Percentiles rank a stretch among this genome's conserved stretches.
These are phyloP conservation scores for Alcis repandata DNA, from an alignment of 2,888 invertebrate genomes.

Conservation along the genomic window DNA sequence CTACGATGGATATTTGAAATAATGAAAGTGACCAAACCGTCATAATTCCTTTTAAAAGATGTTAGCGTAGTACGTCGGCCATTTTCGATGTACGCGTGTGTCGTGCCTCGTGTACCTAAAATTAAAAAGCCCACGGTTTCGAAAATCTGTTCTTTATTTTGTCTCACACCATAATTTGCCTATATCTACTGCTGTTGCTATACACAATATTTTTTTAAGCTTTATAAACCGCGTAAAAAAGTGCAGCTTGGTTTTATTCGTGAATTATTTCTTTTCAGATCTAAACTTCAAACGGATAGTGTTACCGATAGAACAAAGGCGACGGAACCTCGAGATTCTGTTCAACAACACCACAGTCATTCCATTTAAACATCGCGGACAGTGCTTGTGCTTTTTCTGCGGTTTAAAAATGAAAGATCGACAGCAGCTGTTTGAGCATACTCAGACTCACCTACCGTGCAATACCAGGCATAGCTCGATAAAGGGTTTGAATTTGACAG, in stretches of 20 bases:
- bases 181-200: neutral
- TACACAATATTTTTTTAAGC: neutral
- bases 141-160: neutral
- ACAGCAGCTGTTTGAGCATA: slow-evolving; percentile 64
- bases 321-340: slow-evolving; percentile 68
- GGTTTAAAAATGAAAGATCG: slow-evolving; percentile 59
- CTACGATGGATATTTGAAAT: too few species aligned
- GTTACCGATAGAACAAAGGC: slow-evolving; percentile 54
- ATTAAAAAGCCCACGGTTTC: neutral
- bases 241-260: slow-evolving; percentile 18
- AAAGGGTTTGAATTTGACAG: slow-evolving; percentile 63
- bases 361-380: slow-evolving; percentile 78
- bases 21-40: too few species aligned
- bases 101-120: neutral
- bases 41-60: neutral
- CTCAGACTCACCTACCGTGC: slow-evolving; percentile 65
- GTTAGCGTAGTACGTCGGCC: neutral
- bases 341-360: slow-evolving; percentile 78
- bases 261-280: slow-evolving; percentile 77
- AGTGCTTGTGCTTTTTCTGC: slow-evolving; percentile 77
- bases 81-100: too few species aligned
- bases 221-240: slow-evolving; percentile 29
- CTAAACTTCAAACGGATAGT: slow-evolving; percentile 55
- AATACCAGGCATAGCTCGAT: slow-evolving; percentile 64
- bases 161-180: neutral